phyloP scores from a whole-genome alignment of 2,888 invertebrate genomes.

The Synanthedon formicaeformis region DNA sequence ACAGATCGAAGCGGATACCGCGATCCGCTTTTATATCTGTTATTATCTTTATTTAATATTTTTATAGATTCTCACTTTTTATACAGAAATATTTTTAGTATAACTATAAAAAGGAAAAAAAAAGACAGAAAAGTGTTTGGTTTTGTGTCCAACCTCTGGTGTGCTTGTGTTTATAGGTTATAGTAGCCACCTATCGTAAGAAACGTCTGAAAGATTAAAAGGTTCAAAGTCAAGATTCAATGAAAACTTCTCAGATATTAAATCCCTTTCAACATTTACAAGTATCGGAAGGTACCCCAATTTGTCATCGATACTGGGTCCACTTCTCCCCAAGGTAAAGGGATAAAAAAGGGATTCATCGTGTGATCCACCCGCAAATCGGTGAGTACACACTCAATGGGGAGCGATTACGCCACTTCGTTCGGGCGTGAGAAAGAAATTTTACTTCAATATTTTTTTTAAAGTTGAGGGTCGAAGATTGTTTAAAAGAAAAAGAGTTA shows the following conservation, averaged over 20 bases:
- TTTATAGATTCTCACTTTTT: too few relatives aligned
- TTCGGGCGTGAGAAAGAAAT: constrained; percentile 39
- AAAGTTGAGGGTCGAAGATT: not conserved
- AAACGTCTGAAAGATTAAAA: not conserved
- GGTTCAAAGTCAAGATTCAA: not conserved
- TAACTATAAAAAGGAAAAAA: too few relatives aligned
- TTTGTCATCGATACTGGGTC: constrained; percentile 61
- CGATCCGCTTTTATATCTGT: too few relatives aligned
- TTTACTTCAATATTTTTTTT: not conserved
- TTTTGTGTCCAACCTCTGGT: too few relatives aligned
- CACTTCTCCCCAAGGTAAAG: constrained; percentile 36
- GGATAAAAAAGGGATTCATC: constrained; percentile 61
- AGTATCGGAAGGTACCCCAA: constrained; percentile 42
- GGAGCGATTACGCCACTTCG: constrained; percentile 44
- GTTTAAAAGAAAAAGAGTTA: not conserved
- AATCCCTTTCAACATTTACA: constrained; percentile 42
- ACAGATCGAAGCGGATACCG: too few relatives aligned
- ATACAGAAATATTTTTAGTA: too few relatives aligned
- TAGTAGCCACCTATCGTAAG: too few relatives aligned
- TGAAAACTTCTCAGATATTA: constrained; percentile 14
- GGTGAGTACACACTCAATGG: constrained; percentile 33
- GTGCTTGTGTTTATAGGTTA: too few relatives aligned
- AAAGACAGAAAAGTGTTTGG: too few relatives aligned
- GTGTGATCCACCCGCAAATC: constrained; percentile 59
- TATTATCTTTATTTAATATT: too few relatives aligned